Percentiles rank a stretch among this genome's conserved stretches.
phyloP scores from a whole-genome alignment of 2,113 vertebrate genomes.

The Phyllopteryx taeniolatus region DNA sequence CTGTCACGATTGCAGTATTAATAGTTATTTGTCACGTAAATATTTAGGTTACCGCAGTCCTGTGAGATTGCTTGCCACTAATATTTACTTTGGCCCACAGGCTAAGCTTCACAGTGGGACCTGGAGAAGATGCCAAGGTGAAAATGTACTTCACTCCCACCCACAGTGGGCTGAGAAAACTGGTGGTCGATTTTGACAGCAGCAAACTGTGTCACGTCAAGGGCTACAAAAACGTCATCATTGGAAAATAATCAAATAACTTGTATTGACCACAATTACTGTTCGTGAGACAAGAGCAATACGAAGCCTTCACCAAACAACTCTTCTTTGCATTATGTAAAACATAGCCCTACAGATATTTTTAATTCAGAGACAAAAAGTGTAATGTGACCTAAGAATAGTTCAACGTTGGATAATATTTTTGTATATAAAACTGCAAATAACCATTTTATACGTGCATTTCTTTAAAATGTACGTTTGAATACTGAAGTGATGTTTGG shows the following conservation, averaged over 20 bases:
- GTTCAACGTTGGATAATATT: background rate
- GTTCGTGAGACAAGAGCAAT: background rate
- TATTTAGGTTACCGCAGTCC: constrained; percentile 16
- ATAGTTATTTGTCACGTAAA: background rate
- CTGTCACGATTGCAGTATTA: background rate
- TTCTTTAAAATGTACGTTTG: background rate
- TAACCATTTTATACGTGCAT: background rate
- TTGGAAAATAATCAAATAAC: constrained; percentile 64
- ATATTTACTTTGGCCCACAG: constrained; percentile 55
- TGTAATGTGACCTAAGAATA: background rate
- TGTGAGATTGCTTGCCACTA: constrained; percentile 9
- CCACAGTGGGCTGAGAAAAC: constrained; percentile 76
- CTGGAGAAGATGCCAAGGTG: constrained; percentile 73
- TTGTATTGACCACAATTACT: background rate
- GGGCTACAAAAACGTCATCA: constrained; percentile 85
- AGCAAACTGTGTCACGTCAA: constrained; percentile 83
- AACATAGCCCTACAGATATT: background rate
- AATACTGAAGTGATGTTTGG: background rate
- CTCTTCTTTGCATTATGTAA: background rate
- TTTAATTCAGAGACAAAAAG: background rate
- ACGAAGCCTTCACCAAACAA: background rate
- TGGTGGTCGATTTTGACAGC: constrained; percentile 89
- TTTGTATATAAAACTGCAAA: background rate
- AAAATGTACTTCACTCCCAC: constrained; percentile 80
- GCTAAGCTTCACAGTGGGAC: constrained; percentile 60